phyloP scores from a whole-genome alignment of 2,888 invertebrate genomes.

The Lydus trimaculatus region DNA sequence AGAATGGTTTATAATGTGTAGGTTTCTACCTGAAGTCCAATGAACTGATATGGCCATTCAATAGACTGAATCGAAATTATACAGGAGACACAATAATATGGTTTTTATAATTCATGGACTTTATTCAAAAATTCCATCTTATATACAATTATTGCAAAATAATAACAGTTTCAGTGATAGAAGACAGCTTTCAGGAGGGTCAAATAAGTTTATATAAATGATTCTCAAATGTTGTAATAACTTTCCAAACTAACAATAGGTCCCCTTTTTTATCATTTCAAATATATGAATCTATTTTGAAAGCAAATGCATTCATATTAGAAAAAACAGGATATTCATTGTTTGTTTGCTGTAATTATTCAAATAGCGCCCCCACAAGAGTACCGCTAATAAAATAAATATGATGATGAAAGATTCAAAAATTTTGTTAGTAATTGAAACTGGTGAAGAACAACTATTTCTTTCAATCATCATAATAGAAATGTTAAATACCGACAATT shows the following conservation, averaged over 20 bases:
- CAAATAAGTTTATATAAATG: too few species aligned
- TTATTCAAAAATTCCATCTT: background rate
- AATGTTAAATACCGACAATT: constrained; percentile 10
- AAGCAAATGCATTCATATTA: background rate
- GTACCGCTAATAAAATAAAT: background rate
- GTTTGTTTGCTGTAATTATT: constrained; percentile 2
- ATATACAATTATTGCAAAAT: too few species aligned
- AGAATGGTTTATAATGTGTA: background rate
- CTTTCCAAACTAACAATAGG: background rate
- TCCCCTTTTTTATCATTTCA: background rate
- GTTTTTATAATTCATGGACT: background rate
- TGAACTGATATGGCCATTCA: background rate
- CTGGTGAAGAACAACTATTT: too few species aligned
- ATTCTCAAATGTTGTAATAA: too few species aligned
- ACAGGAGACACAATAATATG: background rate
- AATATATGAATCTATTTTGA: background rate
- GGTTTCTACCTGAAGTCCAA: constrained; percentile 4
- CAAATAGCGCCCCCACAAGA: background rate
- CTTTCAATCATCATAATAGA: background rate
- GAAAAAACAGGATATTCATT: constrained; percentile 6
- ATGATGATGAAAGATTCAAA: too few species aligned
- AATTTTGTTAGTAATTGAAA: too few species aligned
- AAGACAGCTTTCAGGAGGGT: background rate
- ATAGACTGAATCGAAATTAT: background rate
- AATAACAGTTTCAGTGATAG: too few species aligned